Evolutionary conservation across 2,888 invertebrate genomes (phyloP), one percentile per base, ranked within the genome.

Genomic region (Phragmatobia fuliginosa): DNA sequence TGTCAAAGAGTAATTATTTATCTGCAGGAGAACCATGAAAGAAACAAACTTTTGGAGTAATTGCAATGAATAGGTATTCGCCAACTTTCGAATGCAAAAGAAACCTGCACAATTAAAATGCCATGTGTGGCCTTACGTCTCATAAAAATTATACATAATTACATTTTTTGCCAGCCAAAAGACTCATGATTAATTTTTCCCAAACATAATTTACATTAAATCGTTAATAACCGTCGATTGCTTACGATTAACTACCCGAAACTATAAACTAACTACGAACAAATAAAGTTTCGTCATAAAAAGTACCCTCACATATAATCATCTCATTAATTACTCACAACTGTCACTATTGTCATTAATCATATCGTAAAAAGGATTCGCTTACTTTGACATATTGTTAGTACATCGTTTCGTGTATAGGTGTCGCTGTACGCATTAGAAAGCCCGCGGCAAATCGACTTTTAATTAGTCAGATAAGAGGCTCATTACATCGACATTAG

Each of bases 391-490:
- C 82, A 77, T 86, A 66, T 72, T 25, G 87, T 89, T 87, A 85
- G 87, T 84, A 77, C 72, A 65, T 72, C 81, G 70, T 71, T 71
- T 75, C 71, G 65, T 73, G 68, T 80, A 72, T 80, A 81, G 80
- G 75, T 83, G 83, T 83, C 83, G 83, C 84, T 81, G 78, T 82
- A 72, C 81, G 81, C 86, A 89, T 87, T 91, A 91, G 94, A 94
- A 93, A 94, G 94, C 79, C 77, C 87, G 87, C 83, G 83, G 91
- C 82, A 93, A 95, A 95, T 95, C 94, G 93, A 92, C 90, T 94
- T 95, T 95, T 95, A 95, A 95, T 95, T 94, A 94, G 90, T 92
- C 83, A 90, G 92, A 94, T 94, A 94, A 94, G 93, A 88, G 90
- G 79, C 92, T 91, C 92, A 94, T 94, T 94, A 94, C 92, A 88